Evolutionary conservation across 2,113 vertebrate genomes (phyloP), one percentile per base, ranked within the genome.

Genomic region (Leptocoma aspasia): DNA sequence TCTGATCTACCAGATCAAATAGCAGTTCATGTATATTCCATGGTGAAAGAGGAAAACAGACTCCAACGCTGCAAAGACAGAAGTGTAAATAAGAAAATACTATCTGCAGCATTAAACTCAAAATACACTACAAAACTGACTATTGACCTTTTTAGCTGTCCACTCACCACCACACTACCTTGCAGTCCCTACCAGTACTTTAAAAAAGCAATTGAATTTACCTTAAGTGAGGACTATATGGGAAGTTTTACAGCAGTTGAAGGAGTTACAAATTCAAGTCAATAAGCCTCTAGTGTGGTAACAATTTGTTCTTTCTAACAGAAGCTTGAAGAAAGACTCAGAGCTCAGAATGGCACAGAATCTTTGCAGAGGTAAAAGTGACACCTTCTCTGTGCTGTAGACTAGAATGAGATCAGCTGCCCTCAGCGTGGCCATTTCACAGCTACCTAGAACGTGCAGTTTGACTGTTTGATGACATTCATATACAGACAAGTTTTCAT

Each of bases 1-100:
- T 92, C 52, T 94, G 95, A 97, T 97, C 95, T 82, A 90, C 92
- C 95, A 93, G 94, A 94, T 96, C 95, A 97, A 96, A 94, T 96
- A 89, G 85, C 95, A 95, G 79, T 85, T 92, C 85, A 66, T 37
- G 80, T 94, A 56, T 78, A 83, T 90, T 95, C 93, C 93, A 94
- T 49, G 49, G 49, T 42, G 49, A 82, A 96, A 92, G 86, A 88
- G 15, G 85, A 82, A 95, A 92, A 94, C 1, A 94, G 89, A 81
- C 72, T 90, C 72, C 80, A 92, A 49, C 0, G 0, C 49, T 37
- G 53, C 68, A 66, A 72, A 96, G 75, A 73, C 41, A 78, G 21
- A 18, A 89, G 33, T 26, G 24, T 70, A 81, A 69, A 37, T 57
- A 92, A 82, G 37, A 92, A 95, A 91, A 78, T 20, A 66, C 15